phyloP scores from a whole-genome alignment of 2,888 invertebrate species.

The Yponomeuta sedellus region DNA sequence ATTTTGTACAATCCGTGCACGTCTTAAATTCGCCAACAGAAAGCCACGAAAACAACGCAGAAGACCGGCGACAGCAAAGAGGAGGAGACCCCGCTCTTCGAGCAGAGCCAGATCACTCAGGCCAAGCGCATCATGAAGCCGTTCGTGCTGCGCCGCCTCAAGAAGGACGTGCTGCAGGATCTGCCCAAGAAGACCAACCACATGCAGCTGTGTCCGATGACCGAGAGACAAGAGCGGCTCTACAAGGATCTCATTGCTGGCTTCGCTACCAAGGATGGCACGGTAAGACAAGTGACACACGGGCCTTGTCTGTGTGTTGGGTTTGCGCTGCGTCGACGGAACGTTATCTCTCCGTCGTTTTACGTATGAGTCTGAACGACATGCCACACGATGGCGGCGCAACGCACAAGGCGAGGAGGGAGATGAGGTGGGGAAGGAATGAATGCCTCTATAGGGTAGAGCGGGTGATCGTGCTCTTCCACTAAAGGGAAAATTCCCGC shows the following conservation, averaged over 20 bases:
- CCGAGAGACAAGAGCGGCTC: conserved; percentile 81
- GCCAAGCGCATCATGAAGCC: conserved; percentile 98
- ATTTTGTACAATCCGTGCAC: background rate
- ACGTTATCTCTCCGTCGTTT: too few species aligned
- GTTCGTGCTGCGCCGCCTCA: conserved; percentile 92
- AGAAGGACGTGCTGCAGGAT: conserved; percentile 89
- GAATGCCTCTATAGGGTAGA: too few species aligned
- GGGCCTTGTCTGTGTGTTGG: too few species aligned
- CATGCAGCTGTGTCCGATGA: conserved; percentile 80
- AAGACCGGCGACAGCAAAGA: conserved; percentile 61
- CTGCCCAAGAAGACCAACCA: conserved; percentile 89
- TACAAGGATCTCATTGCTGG: conserved; percentile 85
- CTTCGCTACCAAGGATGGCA: conserved; percentile 79
- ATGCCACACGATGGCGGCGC: too few species aligned
- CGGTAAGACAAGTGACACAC: too few species aligned
- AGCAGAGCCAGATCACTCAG: conserved; percentile 91
- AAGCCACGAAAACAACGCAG: conserved; percentile 69
- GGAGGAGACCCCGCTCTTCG: conserved; percentile 85
- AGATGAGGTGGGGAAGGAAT: too few species aligned
- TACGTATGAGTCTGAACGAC: too few species aligned
- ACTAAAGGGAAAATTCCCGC: too few species aligned
- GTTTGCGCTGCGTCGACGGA: too few species aligned
- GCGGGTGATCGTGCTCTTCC: too few species aligned
- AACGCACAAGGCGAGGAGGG: too few species aligned
- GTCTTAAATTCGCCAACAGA: conserved; percentile 40